Evolutionary conservation across 2,888 invertebrate species (phyloP).

Genomic region (Odontothrips loti): DNA sequence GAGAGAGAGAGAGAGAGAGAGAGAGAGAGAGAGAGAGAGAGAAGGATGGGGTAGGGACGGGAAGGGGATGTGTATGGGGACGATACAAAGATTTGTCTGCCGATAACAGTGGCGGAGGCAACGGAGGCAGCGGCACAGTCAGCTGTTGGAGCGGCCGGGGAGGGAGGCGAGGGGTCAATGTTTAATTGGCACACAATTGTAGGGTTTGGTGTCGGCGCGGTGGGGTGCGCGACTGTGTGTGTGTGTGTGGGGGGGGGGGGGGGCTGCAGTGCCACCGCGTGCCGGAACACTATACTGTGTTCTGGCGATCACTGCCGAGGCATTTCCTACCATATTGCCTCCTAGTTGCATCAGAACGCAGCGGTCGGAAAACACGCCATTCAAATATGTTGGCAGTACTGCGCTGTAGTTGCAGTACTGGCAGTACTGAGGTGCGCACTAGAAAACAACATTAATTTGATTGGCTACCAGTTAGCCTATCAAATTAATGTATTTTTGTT

Average conservation of each 20-base stretch:
- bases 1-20: no score
- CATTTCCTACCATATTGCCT: no score
- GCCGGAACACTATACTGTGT: no score
- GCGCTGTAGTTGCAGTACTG: no score
- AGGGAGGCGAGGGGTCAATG: conserved; percentile 13
- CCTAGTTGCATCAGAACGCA: no score
- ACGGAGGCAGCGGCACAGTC: background rate
- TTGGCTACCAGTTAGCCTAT: no score
- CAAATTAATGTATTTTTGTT: no score
- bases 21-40: background rate
- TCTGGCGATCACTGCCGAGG: no score
- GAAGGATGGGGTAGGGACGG: background rate
- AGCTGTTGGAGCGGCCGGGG: background rate
- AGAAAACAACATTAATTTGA: no score
- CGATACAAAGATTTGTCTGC: conserved; percentile 8
- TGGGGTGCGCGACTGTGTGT: background rate
- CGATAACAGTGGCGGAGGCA: background rate
- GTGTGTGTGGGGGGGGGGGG: background rate
- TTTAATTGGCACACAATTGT: conserved; percentile 26
- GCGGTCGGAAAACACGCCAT: no score
- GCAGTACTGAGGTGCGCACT: no score
- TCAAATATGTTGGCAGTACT: no score
- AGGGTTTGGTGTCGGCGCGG: conserved; percentile 15
- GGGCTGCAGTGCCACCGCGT: background rate
- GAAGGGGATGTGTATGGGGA: background rate